Percentiles rank a stretch among this genome's conserved stretches.
Conservation (phyloP, 2,797 vertebrate species). For the Oreonectes daqikongensis region DNA sequence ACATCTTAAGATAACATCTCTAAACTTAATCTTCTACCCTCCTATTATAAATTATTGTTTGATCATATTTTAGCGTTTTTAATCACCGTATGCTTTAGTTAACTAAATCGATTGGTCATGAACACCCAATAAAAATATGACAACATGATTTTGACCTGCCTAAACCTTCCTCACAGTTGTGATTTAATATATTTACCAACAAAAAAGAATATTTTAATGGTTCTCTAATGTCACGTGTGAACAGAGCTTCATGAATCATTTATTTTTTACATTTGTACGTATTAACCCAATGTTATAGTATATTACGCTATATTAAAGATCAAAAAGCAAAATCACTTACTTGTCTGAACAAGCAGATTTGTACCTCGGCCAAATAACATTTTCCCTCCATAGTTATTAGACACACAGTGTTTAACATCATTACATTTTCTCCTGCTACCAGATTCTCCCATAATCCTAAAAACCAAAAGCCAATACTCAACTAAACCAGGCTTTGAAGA, state of each 20-base stretch:
- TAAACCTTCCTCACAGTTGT: too few relatives aligned
- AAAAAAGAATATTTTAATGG: too few relatives aligned
- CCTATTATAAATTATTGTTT: neutral
- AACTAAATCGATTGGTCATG: too few relatives aligned
- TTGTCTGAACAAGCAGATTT: constrained; percentile 29
- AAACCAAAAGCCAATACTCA: neutral
- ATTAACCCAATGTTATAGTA: neutral
- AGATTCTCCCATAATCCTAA: neutral
- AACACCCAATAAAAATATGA: too few relatives aligned
- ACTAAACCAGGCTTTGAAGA: neutral
- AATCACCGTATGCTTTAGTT: neutral
- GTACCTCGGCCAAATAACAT: constrained; percentile 54
- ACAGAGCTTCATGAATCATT: neutral
- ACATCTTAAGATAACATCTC: neutral
- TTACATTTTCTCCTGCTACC: neutral
- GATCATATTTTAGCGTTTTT: neutral
- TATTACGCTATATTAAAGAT: neutral
- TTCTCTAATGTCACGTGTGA: too few relatives aligned
- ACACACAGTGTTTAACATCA: constrained; percentile 46
- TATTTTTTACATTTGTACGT: neutral
- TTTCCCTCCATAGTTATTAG: constrained; percentile 35
- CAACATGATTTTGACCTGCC: too few relatives aligned
- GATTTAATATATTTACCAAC: too few relatives aligned
- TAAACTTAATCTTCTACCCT: neutral
- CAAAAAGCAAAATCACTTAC: constrained; percentile 4